A percentile compares a stretch with the other conserved stretches of the same genome.
These are phyloP conservation scores for Drosophila funebris DNA, from an alignment of 1,140 invertebrate genomes.

Conservation along the genomic window DNA sequence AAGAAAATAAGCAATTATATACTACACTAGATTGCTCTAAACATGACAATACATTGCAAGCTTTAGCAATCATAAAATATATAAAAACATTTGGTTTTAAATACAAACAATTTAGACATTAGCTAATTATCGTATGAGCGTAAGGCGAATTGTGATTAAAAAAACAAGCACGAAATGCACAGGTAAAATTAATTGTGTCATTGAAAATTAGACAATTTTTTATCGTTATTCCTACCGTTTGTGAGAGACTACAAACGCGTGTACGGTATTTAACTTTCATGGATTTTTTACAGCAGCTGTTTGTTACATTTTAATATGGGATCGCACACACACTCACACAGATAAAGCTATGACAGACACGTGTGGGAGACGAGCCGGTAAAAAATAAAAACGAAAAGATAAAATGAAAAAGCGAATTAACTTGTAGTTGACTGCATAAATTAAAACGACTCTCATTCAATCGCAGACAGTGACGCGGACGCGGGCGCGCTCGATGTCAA, in stretches of 20 bases:
- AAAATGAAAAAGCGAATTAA: slow-evolving; percentile 63
- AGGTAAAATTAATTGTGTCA: slow-evolving; percentile 58
- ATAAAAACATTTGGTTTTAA: no score
- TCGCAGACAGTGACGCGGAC: slow-evolving; percentile 41
- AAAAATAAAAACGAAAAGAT: slow-evolving; percentile 50
- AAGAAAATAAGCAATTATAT: not conserved
- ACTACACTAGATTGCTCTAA: not conserved
- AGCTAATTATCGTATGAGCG: no score
- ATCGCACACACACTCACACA: slow-evolving; percentile 4
- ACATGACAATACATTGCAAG: not conserved
- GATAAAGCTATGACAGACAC: slow-evolving; percentile 34
- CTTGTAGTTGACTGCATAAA: slow-evolving; percentile 75
- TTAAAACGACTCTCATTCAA: slow-evolving; percentile 71
- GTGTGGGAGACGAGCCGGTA: slow-evolving; percentile 48
- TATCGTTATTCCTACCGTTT: slow-evolving; percentile 57
- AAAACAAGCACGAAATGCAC: no score
- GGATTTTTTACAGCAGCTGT: slow-evolving; percentile 39
- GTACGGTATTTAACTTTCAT: slow-evolving; percentile 63
- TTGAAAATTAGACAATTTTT: slow-evolving; percentile 65
- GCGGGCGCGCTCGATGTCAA: not conserved
- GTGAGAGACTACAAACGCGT: slow-evolving; percentile 30
- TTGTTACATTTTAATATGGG: slow-evolving; percentile 55
- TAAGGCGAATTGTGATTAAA: no score
- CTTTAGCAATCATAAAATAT: no score
- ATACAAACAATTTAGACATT: no score